Base-by-base conservation (phyloP, 2,888 invertebrate species). In the Sthenelais limicola region DNA sequence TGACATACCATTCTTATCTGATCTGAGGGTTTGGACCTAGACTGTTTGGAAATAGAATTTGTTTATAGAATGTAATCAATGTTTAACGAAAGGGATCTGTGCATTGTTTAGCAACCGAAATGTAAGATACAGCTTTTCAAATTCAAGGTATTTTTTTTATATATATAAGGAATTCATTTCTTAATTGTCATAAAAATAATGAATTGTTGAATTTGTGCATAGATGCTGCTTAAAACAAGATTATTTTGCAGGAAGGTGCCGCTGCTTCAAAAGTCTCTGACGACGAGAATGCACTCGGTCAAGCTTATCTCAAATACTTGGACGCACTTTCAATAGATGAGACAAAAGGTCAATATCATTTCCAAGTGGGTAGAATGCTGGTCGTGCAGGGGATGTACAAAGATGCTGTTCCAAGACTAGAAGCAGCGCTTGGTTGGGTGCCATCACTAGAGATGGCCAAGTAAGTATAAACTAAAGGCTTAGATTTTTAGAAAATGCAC, bases 291-390 rank as follows among this genome's bases (percentile, higher is more conserved):
- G 81, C 83, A 0, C 79, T 87, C 1, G 86, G 86, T 15, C 86
- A 86, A 77, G 86, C 86, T 4, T 86, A 81, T 78, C 77, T 84
- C 33, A 87, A 87, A 73, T 87, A 86, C 68, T 76, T 85, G 79
- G 87, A 87, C 77, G 85, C 86, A 4, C 73, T 87, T 67, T 76
- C 77, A 2, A 75, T 85, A 71, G 86, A 86, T 72, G 85, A 87
- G 58, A 77, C 83, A 5, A 86, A 86, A 69, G 82, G 83, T 5
- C 33, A 72, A 15, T 56, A 75, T 28, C 73, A 73, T 35, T 72
- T 54, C 51, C 71, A 71, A 32, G 67, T 67, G 30, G 87, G 86
- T 1, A 80, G 87, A 2, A 74, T 87, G 79, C 76, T 85, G 67
- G 82, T 86, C 0, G 79, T 84, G 18, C 84, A 84, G 80, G 86